Conservation (phyloP, 2,113 vertebrate genomes). For the Argyrosomus japonicus region DNA sequence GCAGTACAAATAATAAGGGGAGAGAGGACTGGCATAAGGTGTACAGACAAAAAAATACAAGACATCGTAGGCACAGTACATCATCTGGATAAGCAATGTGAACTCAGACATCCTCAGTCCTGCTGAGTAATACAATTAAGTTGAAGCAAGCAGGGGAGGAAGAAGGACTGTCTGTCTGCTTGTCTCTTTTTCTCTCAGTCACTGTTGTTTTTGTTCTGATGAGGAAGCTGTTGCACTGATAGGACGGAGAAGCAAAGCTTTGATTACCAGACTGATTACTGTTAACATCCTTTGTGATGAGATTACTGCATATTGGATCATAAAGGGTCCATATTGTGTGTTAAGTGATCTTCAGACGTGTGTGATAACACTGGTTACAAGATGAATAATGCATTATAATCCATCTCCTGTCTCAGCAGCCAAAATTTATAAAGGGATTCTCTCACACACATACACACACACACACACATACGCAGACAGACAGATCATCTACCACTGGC, state of each 20-base stretch:
- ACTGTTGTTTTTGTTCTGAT: slow-evolving; percentile 1
- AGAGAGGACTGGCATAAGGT: slow-evolving; percentile 16
- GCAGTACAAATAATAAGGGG: background rate
- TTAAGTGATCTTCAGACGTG: slow-evolving; percentile 21
- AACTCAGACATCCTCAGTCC: slow-evolving; percentile 36
- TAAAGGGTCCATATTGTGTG: background rate
- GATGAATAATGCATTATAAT: slow-evolving; percentile 45
- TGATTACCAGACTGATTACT: slow-evolving; percentile 45
- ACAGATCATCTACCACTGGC: slow-evolving; percentile 28
- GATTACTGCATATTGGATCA: slow-evolving; percentile 14
- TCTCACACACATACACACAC: background rate
- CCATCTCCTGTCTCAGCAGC: slow-evolving; percentile 21
- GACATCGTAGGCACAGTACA: background rate
- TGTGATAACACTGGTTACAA: slow-evolving; percentile 49
- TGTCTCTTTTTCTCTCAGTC: slow-evolving; percentile 16
- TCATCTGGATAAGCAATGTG: slow-evolving; percentile 21
- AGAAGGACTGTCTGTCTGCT: background rate
- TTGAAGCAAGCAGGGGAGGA: slow-evolving; percentile 17
- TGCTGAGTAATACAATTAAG: slow-evolving; percentile 36
- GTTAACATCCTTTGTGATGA: slow-evolving; percentile 30
- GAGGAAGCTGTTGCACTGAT: background rate
- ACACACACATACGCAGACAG: slow-evolving; percentile 21
- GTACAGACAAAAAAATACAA: slow-evolving; percentile 23
- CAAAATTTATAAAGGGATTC: slow-evolving; percentile 41
- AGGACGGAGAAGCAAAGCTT: slow-evolving; percentile 19